Evolutionary conservation across 2,888 invertebrate species (phyloP).

Genomic region (Conomelus anceps): DNA sequence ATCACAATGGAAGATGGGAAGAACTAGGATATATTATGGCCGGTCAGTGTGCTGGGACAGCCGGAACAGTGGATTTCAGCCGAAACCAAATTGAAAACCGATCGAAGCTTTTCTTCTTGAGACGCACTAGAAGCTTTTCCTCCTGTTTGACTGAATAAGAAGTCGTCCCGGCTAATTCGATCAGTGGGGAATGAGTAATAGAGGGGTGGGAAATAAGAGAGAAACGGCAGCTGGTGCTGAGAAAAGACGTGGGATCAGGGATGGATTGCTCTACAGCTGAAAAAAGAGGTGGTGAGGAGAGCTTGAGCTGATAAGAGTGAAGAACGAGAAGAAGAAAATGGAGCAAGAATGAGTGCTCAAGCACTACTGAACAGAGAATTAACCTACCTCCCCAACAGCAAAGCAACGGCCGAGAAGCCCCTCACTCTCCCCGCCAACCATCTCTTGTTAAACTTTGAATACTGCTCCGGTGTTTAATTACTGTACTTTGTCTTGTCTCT

Average conservation of each 20-base stretch:
- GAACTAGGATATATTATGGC: too few species aligned
- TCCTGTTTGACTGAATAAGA: not conserved
- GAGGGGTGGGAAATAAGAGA: not conserved
- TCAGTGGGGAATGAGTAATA: not conserved
- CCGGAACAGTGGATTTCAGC: not conserved
- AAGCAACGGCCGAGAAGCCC: not conserved
- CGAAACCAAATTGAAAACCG: not conserved
- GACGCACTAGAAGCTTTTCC: not conserved
- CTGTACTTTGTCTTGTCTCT: not conserved
- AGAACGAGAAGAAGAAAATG: not conserved
- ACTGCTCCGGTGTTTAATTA: not conserved
- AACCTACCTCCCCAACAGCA: not conserved
- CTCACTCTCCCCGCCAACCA: too few species aligned
- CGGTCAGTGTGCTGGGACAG: not conserved
- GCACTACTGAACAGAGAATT: not conserved
- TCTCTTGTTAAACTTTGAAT: not conserved
- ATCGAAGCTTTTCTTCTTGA: not conserved
- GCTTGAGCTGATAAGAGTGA: not conserved
- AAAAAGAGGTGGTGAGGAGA: not conserved
- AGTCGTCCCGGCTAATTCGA: not conserved
- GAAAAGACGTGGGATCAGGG: not conserved
- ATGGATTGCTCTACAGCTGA: not conserved
- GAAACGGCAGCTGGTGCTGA: not conserved
- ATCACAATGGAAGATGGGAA: not conserved
- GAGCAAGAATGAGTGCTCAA: not conserved